A percentile compares a stretch with the other conserved stretches of the same genome.
Evolutionary conservation across 2,797 vertebrate species (phyloP).

Genomic region (Alcedo quadribrachys): DNA sequence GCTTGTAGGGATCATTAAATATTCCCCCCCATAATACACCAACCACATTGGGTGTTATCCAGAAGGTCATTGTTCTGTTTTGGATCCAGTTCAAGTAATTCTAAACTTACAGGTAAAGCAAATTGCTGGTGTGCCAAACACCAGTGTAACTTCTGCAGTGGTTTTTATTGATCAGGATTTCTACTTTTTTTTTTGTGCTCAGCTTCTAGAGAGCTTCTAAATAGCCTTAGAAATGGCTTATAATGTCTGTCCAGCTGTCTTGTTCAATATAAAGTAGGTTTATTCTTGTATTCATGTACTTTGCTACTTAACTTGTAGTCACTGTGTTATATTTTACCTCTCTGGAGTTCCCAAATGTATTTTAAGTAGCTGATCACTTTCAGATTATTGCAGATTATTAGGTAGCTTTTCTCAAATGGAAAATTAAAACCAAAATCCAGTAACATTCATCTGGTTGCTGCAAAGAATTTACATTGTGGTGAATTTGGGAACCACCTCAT

Average conservation of each 20-base stretch:
- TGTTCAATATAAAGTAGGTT: neutral
- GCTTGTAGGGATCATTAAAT: neutral
- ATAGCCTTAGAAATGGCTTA: neutral
- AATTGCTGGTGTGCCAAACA: neutral
- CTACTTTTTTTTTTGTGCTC: neutral
- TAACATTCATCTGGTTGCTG: neutral
- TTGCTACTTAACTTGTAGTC: neutral
- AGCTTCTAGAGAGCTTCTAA: neutral
- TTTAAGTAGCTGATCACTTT: neutral
- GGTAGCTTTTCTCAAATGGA: neutral
- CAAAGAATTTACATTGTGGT: neutral
- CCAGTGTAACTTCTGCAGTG: neutral
- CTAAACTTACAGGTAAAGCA: neutral
- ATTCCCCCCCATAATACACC: neutral
- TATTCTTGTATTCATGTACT: neutral
- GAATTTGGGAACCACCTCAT: neutral
- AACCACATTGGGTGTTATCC: neutral
- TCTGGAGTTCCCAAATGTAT: neutral
- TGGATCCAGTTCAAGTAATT: neutral
- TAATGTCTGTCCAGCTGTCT: neutral
- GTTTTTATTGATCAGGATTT: neutral
- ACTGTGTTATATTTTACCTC: neutral
- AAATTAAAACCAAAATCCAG: neutral
- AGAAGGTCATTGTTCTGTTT: neutral
- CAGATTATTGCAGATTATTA: neutral